phyloP scores from a whole-genome alignment of 2,888 invertebrate species.

The Tortrix viridana region DNA sequence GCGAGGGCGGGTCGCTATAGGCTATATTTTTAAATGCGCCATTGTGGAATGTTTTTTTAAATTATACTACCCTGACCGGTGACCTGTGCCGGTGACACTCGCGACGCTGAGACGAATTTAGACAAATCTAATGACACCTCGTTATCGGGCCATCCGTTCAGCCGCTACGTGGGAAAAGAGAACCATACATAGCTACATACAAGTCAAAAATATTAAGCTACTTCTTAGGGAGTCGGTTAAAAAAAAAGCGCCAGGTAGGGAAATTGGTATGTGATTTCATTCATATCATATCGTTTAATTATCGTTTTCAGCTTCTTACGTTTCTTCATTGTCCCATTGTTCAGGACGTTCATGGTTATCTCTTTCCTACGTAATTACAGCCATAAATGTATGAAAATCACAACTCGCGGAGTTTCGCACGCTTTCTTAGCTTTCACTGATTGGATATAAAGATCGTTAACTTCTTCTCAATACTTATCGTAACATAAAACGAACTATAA shows the following conservation, averaged over 20 bases:
- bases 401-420: constrained; percentile 42
- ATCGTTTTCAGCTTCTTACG: not conserved
- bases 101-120: too few species aligned
- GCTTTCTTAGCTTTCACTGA: constrained; percentile 42
- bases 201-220: too few species aligned
- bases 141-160: too few species aligned
- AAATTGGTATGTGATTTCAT: not conserved
- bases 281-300: not conserved
- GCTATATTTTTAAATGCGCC: too few species aligned
- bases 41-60: too few species aligned
- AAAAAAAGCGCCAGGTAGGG: not conserved
- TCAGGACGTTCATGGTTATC: constrained; percentile 17
- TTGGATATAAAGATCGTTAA: constrained; percentile 12
- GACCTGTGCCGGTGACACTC: too few species aligned
- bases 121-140: too few species aligned
- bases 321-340: constrained; percentile 28
- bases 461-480: constrained; percentile 9
- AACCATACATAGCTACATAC: too few species aligned
- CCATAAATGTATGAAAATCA: constrained; percentile 23
- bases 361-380: constrained; percentile 14
- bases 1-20: too few species aligned
- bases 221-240: too few species aligned
- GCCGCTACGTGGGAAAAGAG: too few species aligned
- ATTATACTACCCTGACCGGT: too few species aligned
- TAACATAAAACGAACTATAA: constrained; percentile 1